Conservation (phyloP, 2,888 invertebrate genomes). For the Luperina testacea region DNA sequence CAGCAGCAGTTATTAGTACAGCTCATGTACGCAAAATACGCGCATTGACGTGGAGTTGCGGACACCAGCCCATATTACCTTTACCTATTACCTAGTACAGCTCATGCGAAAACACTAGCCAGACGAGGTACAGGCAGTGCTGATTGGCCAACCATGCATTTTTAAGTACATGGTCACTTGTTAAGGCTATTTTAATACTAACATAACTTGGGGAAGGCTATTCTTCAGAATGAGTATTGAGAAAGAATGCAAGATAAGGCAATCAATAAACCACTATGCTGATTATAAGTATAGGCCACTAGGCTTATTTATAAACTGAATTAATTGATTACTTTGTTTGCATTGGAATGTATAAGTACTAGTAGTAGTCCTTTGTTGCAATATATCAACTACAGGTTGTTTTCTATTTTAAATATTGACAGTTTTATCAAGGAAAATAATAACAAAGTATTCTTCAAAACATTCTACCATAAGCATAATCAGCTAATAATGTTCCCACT, state of each 20-base stretch:
- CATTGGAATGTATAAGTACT: slow-evolving; percentile 28
- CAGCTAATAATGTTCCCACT: not conserved
- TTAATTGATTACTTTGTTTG: slow-evolving; percentile 21
- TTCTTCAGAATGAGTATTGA: not conserved
- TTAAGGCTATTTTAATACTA: not conserved
- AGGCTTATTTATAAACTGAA: not conserved
- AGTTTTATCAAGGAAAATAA: slow-evolving; percentile 10
- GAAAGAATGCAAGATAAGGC: slow-evolving; percentile 24
- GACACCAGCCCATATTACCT: no score
- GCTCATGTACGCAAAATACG: not conserved
- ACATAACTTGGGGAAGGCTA: slow-evolving; percentile 3
- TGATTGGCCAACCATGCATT: not conserved
- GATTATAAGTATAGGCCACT: slow-evolving; percentile 3
- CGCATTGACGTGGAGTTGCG: no score
- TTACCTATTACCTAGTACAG: no score
- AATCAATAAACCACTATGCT: slow-evolving; percentile 7
- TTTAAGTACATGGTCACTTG: not conserved
- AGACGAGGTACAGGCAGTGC: no score
- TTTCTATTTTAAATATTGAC: slow-evolving; percentile 8
- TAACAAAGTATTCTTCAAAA: not conserved
- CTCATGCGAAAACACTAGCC: not conserved
- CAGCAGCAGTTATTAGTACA: not conserved
- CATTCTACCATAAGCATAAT: not conserved
- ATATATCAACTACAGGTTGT: slow-evolving; percentile 11
- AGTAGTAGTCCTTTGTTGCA: slow-evolving; percentile 2